A percentile compares a stretch with the other conserved stretches of the same genome.
Conservation (phyloP, 2,797 vertebrate species). For the Pantherophis alleghaniensis region DNA sequence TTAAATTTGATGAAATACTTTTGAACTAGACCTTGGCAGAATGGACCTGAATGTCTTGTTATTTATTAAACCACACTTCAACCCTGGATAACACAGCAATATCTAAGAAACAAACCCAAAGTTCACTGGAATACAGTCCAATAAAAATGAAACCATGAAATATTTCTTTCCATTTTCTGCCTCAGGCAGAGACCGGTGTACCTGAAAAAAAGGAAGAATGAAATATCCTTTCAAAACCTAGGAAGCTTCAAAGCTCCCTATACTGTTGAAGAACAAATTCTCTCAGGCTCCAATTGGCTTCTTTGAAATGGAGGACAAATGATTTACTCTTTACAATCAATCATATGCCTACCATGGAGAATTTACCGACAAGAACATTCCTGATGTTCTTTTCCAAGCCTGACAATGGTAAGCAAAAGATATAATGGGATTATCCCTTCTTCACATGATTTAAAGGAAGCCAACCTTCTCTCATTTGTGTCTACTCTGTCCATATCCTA, state of each 20-base stretch:
- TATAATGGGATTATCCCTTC: neutral
- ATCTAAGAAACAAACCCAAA: neutral
- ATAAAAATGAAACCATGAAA: neutral
- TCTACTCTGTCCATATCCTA: neutral
- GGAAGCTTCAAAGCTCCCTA: neutral
- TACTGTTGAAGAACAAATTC: neutral
- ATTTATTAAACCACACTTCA: neutral
- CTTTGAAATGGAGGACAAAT: neutral
- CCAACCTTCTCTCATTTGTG: neutral
- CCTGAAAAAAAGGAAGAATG: neutral
- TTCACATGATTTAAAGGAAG: neutral
- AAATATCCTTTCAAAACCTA: neutral
- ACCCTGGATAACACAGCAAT: neutral
- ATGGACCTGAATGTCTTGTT: neutral
- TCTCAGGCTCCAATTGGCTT: neutral
- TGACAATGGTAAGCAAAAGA: neutral
- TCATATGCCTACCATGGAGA: neutral
- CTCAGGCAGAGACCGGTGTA: neutral
- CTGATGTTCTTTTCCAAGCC: neutral
- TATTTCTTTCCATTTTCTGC: neutral
- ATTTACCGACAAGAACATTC: neutral
- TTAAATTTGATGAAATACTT: neutral
- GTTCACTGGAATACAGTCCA: neutral
- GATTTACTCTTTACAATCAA: no score
- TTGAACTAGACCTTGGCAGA: neutral